These are phyloP conservation scores for Anolis carolinensis DNA, from an alignment of 2,113 vertebrate species.

Conservation along the genomic window DNA sequence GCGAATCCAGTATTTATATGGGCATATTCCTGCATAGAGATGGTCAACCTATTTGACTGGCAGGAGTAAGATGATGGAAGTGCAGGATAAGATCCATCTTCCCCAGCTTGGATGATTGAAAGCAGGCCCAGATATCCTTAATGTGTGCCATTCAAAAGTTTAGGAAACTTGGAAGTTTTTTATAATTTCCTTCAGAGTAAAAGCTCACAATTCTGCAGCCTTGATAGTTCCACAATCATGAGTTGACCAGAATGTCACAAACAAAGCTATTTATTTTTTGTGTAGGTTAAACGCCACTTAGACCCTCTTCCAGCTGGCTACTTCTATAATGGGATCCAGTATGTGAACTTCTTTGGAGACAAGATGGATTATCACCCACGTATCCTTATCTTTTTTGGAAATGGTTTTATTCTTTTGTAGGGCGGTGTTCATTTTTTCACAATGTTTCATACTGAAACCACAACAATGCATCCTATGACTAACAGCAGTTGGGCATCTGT, in stretches of 20 bases:
- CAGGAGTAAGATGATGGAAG: no score
- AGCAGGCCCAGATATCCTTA: neutral
- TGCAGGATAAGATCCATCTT: no score
- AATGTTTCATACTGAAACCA: no score
- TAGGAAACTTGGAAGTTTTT: neutral
- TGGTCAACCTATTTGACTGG: no score
- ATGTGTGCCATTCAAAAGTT: neutral
- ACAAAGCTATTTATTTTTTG: no score
- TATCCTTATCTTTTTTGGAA: constrained; percentile 82
- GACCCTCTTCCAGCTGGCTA: constrained; percentile 91
- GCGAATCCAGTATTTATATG: no score
- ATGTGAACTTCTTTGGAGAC: constrained; percentile 92
- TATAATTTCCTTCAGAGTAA: neutral
- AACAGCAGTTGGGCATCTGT: neutral
- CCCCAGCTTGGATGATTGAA: no score
- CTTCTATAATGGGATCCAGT: constrained; percentile 94
- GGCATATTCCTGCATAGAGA: no score
- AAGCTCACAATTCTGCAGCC: neutral
- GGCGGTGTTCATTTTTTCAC: no score
- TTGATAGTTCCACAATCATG: neutral
- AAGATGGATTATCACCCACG: constrained; percentile 90
- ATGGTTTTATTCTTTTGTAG: no score
- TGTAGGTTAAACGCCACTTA: constrained; percentile 85
- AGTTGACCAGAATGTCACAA: no score
- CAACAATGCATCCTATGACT: neutral